Evolutionary conservation across 92 coral and sea anemone species (phyloP).

Genomic region (Porites cylindrica): DNA sequence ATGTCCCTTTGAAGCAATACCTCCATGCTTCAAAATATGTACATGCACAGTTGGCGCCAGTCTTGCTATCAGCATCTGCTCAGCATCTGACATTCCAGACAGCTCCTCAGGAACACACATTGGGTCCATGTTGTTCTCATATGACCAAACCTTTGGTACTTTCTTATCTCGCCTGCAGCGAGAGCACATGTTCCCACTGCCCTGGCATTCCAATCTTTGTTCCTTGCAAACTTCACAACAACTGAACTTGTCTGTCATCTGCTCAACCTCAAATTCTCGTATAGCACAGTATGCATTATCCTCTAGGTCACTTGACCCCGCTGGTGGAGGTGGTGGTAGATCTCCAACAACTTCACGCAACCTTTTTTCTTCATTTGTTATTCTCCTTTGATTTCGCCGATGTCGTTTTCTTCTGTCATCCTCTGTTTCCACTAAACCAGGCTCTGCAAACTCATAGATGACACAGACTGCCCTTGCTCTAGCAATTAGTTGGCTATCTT

Average conservation of each 20-base stretch:
- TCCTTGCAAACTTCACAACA: constrained; percentile 4
- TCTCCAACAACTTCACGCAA: constrained; percentile 4
- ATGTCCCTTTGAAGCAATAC: background rate
- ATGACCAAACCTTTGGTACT: background rate
- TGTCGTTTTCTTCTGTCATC: constrained; percentile 2
- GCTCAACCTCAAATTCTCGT: constrained; percentile 49
- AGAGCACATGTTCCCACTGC: background rate
- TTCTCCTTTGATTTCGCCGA: constrained; percentile 3
- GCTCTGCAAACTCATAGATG: background rate
- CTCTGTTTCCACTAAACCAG: background rate
- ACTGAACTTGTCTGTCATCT: constrained; percentile 39
- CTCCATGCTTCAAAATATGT: constrained; percentile 1
- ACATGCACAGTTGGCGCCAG: constrained; percentile 43
- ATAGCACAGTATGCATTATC: constrained; percentile 41
- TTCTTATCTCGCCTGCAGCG: background rate
- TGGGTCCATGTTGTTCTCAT: constrained; percentile 46
- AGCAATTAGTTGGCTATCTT: background rate
- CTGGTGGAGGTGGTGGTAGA: constrained; percentile 54
- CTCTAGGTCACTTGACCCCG: constrained; percentile 37
- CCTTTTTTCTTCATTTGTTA: background rate
- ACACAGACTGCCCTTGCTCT: background rate
- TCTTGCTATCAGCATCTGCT: background rate
- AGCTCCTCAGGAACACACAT: constrained; percentile 28
- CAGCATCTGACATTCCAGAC: background rate
- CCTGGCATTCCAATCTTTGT: constrained; percentile 23